Conservation (phyloP, 1,140 invertebrate genomes). For the Semibalanus balanoides region DNA sequence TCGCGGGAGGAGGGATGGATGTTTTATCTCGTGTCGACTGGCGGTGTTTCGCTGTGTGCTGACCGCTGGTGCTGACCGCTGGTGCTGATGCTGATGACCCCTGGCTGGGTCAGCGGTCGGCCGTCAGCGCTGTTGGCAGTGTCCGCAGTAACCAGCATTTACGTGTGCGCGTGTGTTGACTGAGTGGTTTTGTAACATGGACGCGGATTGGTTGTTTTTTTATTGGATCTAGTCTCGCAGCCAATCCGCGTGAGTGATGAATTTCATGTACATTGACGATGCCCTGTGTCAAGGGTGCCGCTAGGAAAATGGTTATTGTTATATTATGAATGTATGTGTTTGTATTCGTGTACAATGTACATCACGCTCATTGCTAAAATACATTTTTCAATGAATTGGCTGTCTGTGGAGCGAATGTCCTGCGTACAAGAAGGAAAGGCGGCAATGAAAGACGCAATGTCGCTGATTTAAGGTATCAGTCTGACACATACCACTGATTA, state of each 20-base stretch:
- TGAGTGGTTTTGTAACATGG: neutral
- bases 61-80: too few species aligned
- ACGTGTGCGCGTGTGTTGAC: neutral
- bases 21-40: neutral
- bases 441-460: too few species aligned
- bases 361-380: constrained; percentile 6
- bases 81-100: too few species aligned
- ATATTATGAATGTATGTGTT: constrained; percentile 1
- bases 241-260: neutral
- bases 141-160: neutral
- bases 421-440: too few species aligned
- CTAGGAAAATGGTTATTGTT: neutral
- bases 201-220: neutral
- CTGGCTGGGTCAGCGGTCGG: too few species aligned
- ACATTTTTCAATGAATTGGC: constrained; percentile 6
- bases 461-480: too few species aligned
- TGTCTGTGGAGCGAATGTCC: neutral
- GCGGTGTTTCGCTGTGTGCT: too few species aligned
- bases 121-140: too few species aligned
- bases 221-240: neutral
- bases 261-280: neutral
- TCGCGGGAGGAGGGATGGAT: neutral
- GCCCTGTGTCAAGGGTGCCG: neutral
- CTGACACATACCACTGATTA: too few species aligned
- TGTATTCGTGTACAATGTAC: constrained; percentile 6